Evolutionary conservation across 1,140 invertebrate genomes (phyloP).

Genomic region (Trialeurodes vaporariorum): DNA sequence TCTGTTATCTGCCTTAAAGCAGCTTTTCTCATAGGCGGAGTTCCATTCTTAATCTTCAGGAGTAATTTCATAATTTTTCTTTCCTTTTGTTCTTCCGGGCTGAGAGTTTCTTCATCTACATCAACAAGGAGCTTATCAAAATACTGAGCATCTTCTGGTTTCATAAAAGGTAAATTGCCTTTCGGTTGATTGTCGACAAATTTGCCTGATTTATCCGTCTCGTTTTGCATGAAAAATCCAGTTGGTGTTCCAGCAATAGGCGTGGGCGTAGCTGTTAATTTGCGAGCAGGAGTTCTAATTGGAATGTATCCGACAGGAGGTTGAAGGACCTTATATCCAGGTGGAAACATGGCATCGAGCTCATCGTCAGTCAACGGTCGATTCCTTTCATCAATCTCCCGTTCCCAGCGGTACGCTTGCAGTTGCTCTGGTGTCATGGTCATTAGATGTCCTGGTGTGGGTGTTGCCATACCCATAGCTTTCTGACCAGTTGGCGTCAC

Average conservation of each 20-base stretch:
- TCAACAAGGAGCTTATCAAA: conserved; percentile 97
- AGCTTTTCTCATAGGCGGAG: conserved; percentile 97
- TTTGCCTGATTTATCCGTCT: conserved; percentile 70
- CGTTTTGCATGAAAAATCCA: conserved; percentile 88
- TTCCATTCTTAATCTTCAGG: conserved; percentile 98
- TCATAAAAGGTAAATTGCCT: conserved; percentile 93
- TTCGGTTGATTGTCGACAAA: conserved; percentile 96
- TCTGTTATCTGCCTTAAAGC: conserved; percentile 96
- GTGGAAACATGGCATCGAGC: conserved; percentile 91
- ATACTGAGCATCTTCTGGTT: conserved; percentile 99
- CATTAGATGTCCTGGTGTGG: conserved; percentile 82
- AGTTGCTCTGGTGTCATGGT: conserved; percentile 99
- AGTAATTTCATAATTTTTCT: conserved; percentile 98
- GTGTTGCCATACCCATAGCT: conserved; percentile 96
- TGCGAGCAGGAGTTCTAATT: conserved; percentile 91
- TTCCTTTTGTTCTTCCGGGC: conserved; percentile 95
- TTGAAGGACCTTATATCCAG: conserved; percentile 94
- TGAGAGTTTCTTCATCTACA: conserved; percentile 91
- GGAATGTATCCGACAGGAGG: conserved; percentile 93
- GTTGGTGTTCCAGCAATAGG: conserved; percentile 84
- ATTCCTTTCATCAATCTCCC: conserved; percentile 97
- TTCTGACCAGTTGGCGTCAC: conserved; percentile 88
- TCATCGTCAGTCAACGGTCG: conserved; percentile 93
- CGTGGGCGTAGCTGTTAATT: conserved; percentile 94
- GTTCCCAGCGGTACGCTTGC: conserved; percentile 96